Evolutionary conservation across 2,797 vertebrate species (phyloP).

Genomic region (Phrynocephalus forsythii): DNA sequence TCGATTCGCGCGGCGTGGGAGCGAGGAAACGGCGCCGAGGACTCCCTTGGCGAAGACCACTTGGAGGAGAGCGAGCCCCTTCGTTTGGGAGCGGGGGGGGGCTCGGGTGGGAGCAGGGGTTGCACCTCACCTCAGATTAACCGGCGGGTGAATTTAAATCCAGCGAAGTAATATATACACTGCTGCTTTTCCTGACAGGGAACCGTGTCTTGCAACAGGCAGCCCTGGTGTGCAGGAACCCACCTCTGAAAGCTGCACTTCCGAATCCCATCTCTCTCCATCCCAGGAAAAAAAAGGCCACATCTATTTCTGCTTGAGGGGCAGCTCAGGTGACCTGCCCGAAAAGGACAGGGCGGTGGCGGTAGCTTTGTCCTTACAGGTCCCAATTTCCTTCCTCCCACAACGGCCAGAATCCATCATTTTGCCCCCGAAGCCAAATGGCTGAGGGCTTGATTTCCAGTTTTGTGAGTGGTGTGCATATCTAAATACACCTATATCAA

Average conservation of each 20-base stretch:
- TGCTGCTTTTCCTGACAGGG: not conserved
- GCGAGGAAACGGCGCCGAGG: not conserved
- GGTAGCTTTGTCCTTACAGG: too few relatives aligned
- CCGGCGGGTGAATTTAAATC: not conserved
- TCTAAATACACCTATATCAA: not conserved
- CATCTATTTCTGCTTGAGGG: not conserved
- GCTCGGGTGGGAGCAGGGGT: too few relatives aligned
- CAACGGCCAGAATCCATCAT: too few relatives aligned
- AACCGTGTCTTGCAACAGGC: not conserved
- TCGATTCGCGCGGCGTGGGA: too few relatives aligned
- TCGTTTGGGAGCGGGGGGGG: not conserved
- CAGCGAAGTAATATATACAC: not conserved
- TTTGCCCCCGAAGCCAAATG: not conserved
- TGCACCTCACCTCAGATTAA: not conserved
- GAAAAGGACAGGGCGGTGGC: not conserved
- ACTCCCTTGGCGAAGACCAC: too few relatives aligned
- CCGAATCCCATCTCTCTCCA: not conserved
- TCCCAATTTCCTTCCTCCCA: too few relatives aligned
- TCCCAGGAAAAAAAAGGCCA: not conserved
- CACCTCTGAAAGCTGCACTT: not conserved
- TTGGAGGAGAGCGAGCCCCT: too few relatives aligned
- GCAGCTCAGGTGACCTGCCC: not conserved
- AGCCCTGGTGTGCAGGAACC: not conserved
- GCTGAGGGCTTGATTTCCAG: not conserved
- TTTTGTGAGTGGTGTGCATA: not conserved